A percentile compares a stretch with the other conserved stretches of the same genome.
These are phyloP conservation scores for Platysteira castanea DNA, from an alignment of 2,113 vertebrate genomes.

Conservation along the genomic window DNA sequence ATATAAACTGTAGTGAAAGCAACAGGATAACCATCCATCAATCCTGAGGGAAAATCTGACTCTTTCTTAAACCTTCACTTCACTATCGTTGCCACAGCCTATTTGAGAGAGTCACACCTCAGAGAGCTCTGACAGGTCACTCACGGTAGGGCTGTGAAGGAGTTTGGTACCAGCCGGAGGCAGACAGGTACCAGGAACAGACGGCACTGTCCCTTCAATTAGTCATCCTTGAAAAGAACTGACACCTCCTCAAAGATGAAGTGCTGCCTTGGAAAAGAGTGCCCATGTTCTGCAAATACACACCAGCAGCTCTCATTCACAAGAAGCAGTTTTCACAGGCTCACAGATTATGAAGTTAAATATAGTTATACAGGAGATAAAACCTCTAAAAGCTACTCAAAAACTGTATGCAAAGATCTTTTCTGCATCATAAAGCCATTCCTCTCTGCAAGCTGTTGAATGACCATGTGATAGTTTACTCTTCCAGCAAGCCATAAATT, in stretches of 20 bases:
- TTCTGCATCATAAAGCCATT: background rate
- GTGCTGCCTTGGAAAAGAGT: background rate
- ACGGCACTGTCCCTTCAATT: background rate
- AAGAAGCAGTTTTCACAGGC: background rate
- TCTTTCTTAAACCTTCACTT: background rate
- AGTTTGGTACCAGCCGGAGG: background rate
- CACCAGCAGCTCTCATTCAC: background rate
- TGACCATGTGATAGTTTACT: background rate
- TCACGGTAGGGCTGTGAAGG: background rate
- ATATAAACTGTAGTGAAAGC: background rate
- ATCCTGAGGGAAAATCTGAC: background rate
- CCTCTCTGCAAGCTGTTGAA: background rate
- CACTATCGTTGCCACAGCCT: background rate
- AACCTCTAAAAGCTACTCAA: background rate
- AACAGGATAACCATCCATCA: background rate
- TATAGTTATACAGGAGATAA: background rate
- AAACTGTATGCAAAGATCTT: background rate
- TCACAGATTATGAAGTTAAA: conserved; percentile 40
- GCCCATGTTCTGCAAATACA: background rate
- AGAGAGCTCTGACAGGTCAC: background rate
- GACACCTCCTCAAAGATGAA: background rate
- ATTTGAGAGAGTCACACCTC: background rate
- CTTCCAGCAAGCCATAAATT: conserved; percentile 2
- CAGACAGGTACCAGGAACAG: background rate
- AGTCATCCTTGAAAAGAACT: background rate